Percentiles rank a stretch among this genome's conserved stretches.
These are phyloP conservation scores for Penaeus indicus DNA, from an alignment of 1,140 invertebrate genomes.

Conservation along the genomic window DNA sequence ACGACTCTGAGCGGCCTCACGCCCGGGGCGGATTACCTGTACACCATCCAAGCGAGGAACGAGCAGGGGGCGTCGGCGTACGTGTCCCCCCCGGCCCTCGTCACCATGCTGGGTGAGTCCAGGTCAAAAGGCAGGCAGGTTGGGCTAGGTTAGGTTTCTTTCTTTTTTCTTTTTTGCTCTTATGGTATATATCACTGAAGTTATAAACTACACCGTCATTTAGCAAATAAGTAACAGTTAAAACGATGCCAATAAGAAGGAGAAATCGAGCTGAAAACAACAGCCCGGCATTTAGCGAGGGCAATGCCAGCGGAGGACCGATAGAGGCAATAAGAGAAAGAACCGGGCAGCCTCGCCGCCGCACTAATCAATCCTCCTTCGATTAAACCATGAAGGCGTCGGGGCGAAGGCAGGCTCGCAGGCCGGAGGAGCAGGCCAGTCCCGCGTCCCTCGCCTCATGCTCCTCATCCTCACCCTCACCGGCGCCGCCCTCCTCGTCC, in stretches of 20 bases:
- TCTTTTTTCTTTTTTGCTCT: no score
- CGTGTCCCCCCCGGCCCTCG: conserved; percentile 5
- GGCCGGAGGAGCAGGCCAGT: background rate
- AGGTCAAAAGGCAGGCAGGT: background rate
- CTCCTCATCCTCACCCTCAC: conserved; percentile 45
- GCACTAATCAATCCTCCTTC: background rate
- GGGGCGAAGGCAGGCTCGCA: background rate
- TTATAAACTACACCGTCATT: no score
- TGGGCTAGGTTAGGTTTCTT: background rate
- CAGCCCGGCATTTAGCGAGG: no score
- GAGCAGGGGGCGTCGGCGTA: conserved; percentile 26
- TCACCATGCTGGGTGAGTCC: conserved; percentile 48
- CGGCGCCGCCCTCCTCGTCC: conserved; percentile 44
- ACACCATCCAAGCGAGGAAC: conserved; percentile 35
- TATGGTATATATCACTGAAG: no score
- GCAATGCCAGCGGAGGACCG: no score
- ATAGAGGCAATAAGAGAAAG: no score
- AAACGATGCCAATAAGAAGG: no score
- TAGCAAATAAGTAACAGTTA: no score
- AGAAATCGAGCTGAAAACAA: no score
- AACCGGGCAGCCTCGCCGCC: background rate
- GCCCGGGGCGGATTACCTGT: conserved; percentile 32
- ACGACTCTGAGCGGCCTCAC: conserved; percentile 20
- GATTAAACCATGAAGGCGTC: background rate
- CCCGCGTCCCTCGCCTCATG: conserved; percentile 41